These are phyloP conservation scores for Protonemura montana DNA, from an alignment of 2,888 invertebrate genomes.

Conservation along the genomic window DNA sequence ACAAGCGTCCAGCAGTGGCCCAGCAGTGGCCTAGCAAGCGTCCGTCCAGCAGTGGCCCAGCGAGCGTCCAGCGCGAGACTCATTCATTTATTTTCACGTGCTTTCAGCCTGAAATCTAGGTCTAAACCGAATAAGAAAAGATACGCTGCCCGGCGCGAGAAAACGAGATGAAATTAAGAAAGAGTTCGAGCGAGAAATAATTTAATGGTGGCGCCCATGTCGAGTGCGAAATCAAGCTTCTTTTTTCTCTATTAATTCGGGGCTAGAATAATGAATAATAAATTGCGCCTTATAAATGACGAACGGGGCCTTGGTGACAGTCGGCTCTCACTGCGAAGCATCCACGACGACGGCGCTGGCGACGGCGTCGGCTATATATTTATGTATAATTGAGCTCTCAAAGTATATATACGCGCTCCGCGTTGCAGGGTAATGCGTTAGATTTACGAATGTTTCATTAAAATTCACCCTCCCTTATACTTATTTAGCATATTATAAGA, in stretches of 20 bases:
- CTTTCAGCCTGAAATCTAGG: background rate
- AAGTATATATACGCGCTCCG: background rate
- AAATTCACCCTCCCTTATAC: constrained; percentile 24
- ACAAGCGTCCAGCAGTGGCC: no score
- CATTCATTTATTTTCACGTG: background rate
- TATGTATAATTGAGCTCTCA: constrained; percentile 1
- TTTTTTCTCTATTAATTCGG: constrained; percentile 17
- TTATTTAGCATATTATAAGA: constrained; percentile 35
- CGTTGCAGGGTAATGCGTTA: background rate
- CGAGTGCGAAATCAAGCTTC: constrained; percentile 7
- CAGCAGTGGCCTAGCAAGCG: no score
- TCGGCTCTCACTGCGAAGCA: background rate
- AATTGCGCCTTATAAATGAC: background rate
- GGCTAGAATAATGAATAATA: constrained; percentile 18
- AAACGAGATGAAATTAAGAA: background rate
- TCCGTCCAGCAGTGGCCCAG: no score
- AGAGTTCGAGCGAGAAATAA: background rate
- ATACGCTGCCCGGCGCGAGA: background rate
- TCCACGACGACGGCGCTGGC: background rate
- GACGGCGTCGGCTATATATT: background rate
- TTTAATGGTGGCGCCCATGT: background rate
- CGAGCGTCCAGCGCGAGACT: background rate
- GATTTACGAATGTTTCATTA: constrained; percentile 12
- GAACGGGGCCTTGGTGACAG: background rate
- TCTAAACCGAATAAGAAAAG: background rate